Conservation (phyloP, 1,140 invertebrate species). For the Anastatus disparis region DNA sequence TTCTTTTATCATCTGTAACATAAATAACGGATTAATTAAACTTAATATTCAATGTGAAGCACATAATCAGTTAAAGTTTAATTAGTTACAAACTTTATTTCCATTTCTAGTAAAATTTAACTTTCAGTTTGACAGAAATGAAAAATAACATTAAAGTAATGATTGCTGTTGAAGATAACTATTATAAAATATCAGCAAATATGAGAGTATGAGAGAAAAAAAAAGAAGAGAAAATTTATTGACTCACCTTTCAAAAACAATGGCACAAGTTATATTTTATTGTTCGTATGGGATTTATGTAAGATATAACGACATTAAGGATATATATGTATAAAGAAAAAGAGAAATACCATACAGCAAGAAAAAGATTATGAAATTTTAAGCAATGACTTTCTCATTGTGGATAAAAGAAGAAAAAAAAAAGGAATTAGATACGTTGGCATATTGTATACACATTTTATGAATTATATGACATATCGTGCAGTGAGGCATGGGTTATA, state of each 20-base stretch:
- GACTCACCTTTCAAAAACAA: neutral
- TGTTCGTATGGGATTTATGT: constrained; percentile 15
- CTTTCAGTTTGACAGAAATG: too few relatives aligned
- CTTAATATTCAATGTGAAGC: too few relatives aligned
- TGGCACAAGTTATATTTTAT: constrained; percentile 15
- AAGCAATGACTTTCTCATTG: neutral
- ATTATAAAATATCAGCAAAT: too few relatives aligned
- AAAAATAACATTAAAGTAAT: too few relatives aligned
- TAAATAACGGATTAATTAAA: too few relatives aligned
- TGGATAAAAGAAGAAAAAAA: too few relatives aligned
- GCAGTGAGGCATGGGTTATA: neutral
- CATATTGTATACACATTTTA: constrained; percentile 6
- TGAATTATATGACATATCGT: constrained; percentile 29
- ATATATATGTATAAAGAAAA: neutral
- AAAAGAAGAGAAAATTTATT: neutral
- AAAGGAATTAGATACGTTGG: too few relatives aligned
- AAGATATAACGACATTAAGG: neutral
- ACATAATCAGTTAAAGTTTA: too few relatives aligned
- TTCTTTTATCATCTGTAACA: too few relatives aligned
- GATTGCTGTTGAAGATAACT: too few relatives aligned
- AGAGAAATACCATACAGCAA: neutral
- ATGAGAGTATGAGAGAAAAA: neutral
- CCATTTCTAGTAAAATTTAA: too few relatives aligned
- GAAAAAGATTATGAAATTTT: constrained; percentile 13
- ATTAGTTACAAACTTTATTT: too few relatives aligned